Percentiles rank a stretch among this genome's conserved stretches.
phyloP scores from a whole-genome alignment of 2,888 invertebrate genomes.

The Sarcophaga variegata region DNA sequence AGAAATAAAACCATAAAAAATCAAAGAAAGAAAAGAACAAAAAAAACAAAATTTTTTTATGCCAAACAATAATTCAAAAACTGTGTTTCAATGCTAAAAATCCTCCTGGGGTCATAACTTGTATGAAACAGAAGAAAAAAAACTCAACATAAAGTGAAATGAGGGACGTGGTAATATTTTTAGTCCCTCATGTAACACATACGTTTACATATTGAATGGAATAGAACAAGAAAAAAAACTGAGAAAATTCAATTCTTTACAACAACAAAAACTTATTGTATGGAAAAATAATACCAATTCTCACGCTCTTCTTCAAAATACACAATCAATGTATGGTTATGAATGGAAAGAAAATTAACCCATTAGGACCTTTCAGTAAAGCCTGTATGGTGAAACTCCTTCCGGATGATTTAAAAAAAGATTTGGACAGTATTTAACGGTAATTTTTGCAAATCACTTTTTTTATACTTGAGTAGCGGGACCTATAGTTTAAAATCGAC shows the following conservation, averaged over 20 bases:
- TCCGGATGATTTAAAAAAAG: too few relatives aligned
- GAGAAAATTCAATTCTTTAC: constrained; percentile 27
- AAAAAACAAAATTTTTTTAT: neutral
- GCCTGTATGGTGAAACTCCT: too few relatives aligned
- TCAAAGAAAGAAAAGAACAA: neutral
- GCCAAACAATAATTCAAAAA: constrained; percentile 46
- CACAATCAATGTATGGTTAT: constrained; percentile 2
- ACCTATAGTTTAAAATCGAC: too few relatives aligned
- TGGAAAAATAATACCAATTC: constrained; percentile 50
- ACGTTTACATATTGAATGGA: constrained; percentile 17
- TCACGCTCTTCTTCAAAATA: constrained; percentile 62
- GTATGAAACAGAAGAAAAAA: constrained; percentile 38
- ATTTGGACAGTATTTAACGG: too few relatives aligned
- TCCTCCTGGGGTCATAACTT: constrained; percentile 60
- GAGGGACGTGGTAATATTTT: constrained; percentile 50
- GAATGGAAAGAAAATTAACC: constrained; percentile 24
- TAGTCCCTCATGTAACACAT: too few relatives aligned
- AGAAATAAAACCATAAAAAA: neutral
- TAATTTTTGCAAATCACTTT: too few relatives aligned
- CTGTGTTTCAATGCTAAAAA: constrained; percentile 38
- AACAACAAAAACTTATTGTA: neutral
- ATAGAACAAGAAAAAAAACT: neutral
- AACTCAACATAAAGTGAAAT: constrained; percentile 53
- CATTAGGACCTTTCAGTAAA: neutral
- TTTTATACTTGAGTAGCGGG: too few relatives aligned